These are phyloP conservation scores for Poeciliopsis retropinna DNA, from an alignment of 2,113 vertebrate species.

Conservation along the genomic window DNA sequence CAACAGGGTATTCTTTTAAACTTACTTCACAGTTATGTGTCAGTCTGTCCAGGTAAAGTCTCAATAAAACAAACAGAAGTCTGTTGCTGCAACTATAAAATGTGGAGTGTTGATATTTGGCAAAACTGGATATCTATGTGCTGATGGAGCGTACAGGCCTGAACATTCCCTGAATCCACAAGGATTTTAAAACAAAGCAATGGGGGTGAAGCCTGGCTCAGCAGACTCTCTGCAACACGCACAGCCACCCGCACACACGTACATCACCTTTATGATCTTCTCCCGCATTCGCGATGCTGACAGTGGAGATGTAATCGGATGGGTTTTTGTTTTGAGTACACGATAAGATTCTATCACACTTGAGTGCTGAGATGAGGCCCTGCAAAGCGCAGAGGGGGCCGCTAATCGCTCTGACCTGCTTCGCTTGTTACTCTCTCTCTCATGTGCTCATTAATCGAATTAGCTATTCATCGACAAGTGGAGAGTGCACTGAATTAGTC, in stretches of 20 bases:
- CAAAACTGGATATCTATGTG: constrained; percentile 45
- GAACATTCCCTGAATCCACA: constrained; percentile 67
- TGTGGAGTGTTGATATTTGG: not conserved
- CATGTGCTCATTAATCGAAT: constrained; percentile 63
- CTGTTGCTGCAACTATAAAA: not conserved
- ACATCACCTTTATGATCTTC: constrained; percentile 41
- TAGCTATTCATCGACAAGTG: constrained; percentile 64
- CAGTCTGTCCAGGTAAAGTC: not conserved
- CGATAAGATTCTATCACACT: constrained; percentile 62
- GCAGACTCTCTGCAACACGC: constrained; percentile 34
- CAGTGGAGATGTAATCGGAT: constrained; percentile 61
- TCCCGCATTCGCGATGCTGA: constrained; percentile 64
- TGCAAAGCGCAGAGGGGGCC: constrained; percentile 22
- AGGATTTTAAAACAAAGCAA: constrained; percentile 71
- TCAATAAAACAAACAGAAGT: not conserved
- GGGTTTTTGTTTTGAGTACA: constrained; percentile 52
- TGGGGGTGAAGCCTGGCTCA: constrained; percentile 64
- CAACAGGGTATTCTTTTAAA: not conserved
- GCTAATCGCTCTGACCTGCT: constrained; percentile 32
- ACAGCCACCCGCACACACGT: constrained; percentile 4
- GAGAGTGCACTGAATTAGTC: constrained; percentile 64
- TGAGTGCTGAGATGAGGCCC: constrained; percentile 51
- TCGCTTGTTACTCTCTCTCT: constrained; percentile 46
- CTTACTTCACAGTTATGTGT: not conserved
- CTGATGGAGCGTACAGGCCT: constrained; percentile 70